Evolutionary conservation across 2,888 invertebrate species (phyloP).

Genomic region (Drosophila tripunctata): DNA sequence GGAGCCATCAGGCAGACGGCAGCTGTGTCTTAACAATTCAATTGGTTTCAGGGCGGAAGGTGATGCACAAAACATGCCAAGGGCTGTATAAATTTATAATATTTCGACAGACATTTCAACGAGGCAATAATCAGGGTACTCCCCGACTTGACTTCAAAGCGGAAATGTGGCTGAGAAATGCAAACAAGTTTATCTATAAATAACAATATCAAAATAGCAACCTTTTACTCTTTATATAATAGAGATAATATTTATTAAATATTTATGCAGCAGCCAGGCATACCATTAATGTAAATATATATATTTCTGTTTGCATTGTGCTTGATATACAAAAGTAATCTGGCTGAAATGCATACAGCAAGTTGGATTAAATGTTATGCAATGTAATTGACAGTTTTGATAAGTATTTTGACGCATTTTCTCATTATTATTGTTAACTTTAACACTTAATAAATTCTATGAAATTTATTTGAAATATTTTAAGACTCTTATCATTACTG

Average conservation of each 20-base stretch:
- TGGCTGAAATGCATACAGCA: not conserved
- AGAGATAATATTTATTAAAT: too few relatives aligned
- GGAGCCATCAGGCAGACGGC: slow-evolving; percentile 11
- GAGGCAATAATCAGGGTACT: not conserved
- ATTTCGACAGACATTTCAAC: slow-evolving; percentile 20
- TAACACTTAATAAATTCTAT: not conserved
- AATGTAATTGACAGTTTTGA: too few relatives aligned
- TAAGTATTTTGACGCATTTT: too few relatives aligned
- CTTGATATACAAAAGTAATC: not conserved
- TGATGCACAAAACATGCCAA: slow-evolving; percentile 39
- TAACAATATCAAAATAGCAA: not conserved
- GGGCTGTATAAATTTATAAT: slow-evolving; percentile 25
- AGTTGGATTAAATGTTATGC: not conserved
- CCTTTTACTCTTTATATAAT: too few relatives aligned
- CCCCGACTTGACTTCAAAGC: not conserved
- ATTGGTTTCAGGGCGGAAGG: slow-evolving; percentile 32
- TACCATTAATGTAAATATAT: not conserved
- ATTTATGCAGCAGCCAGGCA: not conserved
- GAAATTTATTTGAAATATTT: not conserved
- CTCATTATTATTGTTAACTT: too few relatives aligned
- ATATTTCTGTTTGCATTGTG: slow-evolving; percentile 1
- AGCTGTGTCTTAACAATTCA: slow-evolving; percentile 26
- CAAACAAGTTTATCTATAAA: not conserved
- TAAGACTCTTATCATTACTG: not conserved
- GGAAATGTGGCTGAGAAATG: not conserved